A percentile compares a stretch with the other conserved stretches of the same genome.
These are phyloP conservation scores for Aphyosemion australe DNA, from an alignment of 2,113 vertebrate genomes.

Conservation along the genomic window DNA sequence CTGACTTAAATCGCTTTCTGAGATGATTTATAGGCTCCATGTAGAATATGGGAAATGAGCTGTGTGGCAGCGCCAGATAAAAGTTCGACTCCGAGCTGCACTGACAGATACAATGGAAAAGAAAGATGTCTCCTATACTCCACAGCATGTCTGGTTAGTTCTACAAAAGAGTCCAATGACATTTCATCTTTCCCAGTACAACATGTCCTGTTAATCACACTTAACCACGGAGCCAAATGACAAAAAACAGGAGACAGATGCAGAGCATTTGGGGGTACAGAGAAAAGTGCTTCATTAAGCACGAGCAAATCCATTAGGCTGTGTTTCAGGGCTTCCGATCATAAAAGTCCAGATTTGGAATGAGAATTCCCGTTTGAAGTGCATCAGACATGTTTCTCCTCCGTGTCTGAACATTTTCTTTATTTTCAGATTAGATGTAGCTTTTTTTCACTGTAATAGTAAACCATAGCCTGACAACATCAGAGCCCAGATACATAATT, in stretches of 20 bases:
- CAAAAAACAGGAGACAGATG: constrained; percentile 43
- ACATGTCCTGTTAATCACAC: constrained; percentile 64
- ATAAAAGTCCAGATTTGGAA: constrained; percentile 3
- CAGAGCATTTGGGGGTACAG: constrained; percentile 22
- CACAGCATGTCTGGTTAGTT: constrained; percentile 33
- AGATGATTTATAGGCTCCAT: constrained; percentile 35
- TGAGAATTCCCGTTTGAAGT: not conserved
- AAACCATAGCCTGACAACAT: constrained; percentile 30
- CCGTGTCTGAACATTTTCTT: constrained; percentile 6
- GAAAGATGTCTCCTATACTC: constrained; percentile 40
- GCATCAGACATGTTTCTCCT: constrained; percentile 11
- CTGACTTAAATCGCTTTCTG: constrained; percentile 23
- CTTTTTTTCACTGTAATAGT: constrained; percentile 25
- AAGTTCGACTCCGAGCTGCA: constrained; percentile 43
- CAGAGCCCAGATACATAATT: constrained; percentile 52
- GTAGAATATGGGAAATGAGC: constrained; percentile 49
- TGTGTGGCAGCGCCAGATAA: constrained; percentile 49
- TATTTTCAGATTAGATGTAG: not conserved
- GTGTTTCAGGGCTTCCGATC: constrained; percentile 47
- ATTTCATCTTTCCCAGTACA: constrained; percentile 36
- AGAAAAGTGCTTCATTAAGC: constrained; percentile 54
- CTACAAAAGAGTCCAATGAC: constrained; percentile 43
- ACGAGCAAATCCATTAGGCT: constrained; percentile 55
- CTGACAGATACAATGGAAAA: constrained; percentile 44
- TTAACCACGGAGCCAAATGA: constrained; percentile 42